Base-by-base conservation (phyloP, 2,113 vertebrate species). In the Albula glossodonta region DNA sequence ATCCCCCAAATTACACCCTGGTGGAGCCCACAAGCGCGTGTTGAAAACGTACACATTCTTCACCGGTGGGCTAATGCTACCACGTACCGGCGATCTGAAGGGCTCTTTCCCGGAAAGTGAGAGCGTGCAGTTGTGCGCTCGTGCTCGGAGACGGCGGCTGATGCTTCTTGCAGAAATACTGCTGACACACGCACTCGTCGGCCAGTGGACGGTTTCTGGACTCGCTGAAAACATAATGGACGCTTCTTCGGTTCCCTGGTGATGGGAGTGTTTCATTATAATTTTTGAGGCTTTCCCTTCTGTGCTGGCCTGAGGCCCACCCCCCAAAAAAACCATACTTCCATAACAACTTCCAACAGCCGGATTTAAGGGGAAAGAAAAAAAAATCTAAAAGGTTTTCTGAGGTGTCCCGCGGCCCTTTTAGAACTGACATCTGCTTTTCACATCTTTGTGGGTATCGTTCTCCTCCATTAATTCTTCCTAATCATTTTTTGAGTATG, bases 171-270 rank as follows among this genome's bases (percentile, higher is more conserved):
- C 15, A 81, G 80, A 56, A 0, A 56, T 57, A 78, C 63, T 70
- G 88, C 87, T 88, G 86, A 87, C 78, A 17, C 53, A 2, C 2
- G 85, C 56, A 66, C 49, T 82, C 56, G 51, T 52, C 41, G 41
- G 51, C 48, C 70, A 10, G 83, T 5, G 52, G 57, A 79, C 2
- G 12, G 84, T 82, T 82, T 88, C 51, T 70, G 56, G 50, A 53
- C 74, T 79, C 17, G n/a, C 80, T 82, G 80, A 85, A 86, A 86
- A 66, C 83, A 19, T 82, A 86, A 86, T 84, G 87, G 85, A 25
- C 79, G 11, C 83, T 83, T 87, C 19, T 81, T 74, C 50, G 56
- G 22, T 51, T 13, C 70, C 51, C 70, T 7, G n/a, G 48, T 4
- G 79, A 66, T 57, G 6, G 31, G 78, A 81, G 12, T 25, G 12